phyloP scores from a whole-genome alignment of 2,888 invertebrate genomes.

The Drosophila maculinotata region DNA sequence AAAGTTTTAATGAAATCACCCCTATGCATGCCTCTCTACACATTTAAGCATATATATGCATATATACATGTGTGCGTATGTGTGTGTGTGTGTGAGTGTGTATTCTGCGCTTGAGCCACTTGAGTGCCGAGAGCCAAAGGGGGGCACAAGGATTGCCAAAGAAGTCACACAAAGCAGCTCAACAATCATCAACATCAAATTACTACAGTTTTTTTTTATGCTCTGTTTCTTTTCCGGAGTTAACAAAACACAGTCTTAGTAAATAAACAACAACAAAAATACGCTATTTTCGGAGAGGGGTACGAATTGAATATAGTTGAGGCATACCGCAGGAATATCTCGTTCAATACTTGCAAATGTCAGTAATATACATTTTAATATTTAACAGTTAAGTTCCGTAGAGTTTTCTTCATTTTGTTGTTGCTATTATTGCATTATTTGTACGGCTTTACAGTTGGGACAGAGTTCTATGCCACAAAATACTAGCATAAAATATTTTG shows the following conservation, averaged over 20 bases:
- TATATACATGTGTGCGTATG: conserved; percentile 8
- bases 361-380: too few relatives aligned
- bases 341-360: too few relatives aligned
- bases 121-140: conserved; percentile 1
- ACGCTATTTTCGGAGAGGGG: too few relatives aligned
- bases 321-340: too few relatives aligned
- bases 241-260: conserved; percentile 12
- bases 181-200: conserved; percentile 45
- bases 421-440: too few relatives aligned
- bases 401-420: too few relatives aligned
- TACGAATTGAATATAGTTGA: too few relatives aligned
- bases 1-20: conserved; percentile 67
- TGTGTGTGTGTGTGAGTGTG: neutral
- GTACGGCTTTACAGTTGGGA: too few relatives aligned
- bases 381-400: too few relatives aligned
- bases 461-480: too few relatives aligned
- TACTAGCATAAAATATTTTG: too few relatives aligned
- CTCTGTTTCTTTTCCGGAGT: neutral
- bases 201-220: conserved; percentile 7
- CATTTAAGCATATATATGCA: neutral
- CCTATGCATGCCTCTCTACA: conserved; percentile 26
- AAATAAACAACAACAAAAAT: neutral
- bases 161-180: conserved; percentile 17
- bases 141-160: neutral
- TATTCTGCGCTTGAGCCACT: neutral